Percentiles rank a stretch among this genome's conserved stretches.
Evolutionary conservation across 1,140 invertebrate species (phyloP).

Genomic region (Stenopsyche tienmushanensis): DNA sequence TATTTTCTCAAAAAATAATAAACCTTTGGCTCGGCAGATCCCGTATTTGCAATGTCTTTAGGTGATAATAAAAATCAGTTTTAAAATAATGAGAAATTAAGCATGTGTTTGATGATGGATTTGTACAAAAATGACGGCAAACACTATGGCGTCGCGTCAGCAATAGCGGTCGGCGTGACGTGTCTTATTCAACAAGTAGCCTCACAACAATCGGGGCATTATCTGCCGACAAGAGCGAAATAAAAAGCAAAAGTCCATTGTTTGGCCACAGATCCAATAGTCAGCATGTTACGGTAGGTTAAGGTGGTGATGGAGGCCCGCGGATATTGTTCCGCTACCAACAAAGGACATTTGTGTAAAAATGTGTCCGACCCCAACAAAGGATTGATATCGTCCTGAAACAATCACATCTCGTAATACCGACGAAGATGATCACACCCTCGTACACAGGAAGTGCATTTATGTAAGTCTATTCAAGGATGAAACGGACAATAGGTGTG

Average conservation of each 20-base stretch:
- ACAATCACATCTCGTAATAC: neutral
- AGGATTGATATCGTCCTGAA: neutral
- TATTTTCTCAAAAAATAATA: no score
- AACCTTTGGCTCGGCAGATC: no score
- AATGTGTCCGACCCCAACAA: neutral
- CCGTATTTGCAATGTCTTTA: no score
- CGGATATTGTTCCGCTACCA: constrained; percentile 23
- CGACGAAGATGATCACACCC: no score
- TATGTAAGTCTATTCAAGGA: no score
- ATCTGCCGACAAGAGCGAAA: constrained; percentile 35
- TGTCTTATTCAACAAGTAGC: constrained; percentile 35
- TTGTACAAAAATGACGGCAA: no score
- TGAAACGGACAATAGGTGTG: no score
- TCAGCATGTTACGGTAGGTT: constrained; percentile 34
- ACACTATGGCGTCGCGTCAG: no score
- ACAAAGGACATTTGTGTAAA: constrained; percentile 17
- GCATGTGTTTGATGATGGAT: no score
- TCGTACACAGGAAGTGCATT: no score
- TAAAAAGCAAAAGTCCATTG: constrained; percentile 37
- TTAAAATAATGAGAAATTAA: no score
- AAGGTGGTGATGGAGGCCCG: constrained; percentile 23
- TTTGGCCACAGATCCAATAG: constrained; percentile 26
- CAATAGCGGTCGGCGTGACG: neutral
- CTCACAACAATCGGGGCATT: constrained; percentile 27
- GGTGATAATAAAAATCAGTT: no score